A percentile compares a stretch with the other conserved stretches of the same genome.
Evolutionary conservation across 2,113 vertebrate genomes (phyloP).

Genomic region (Apteryx mantelli): DNA sequence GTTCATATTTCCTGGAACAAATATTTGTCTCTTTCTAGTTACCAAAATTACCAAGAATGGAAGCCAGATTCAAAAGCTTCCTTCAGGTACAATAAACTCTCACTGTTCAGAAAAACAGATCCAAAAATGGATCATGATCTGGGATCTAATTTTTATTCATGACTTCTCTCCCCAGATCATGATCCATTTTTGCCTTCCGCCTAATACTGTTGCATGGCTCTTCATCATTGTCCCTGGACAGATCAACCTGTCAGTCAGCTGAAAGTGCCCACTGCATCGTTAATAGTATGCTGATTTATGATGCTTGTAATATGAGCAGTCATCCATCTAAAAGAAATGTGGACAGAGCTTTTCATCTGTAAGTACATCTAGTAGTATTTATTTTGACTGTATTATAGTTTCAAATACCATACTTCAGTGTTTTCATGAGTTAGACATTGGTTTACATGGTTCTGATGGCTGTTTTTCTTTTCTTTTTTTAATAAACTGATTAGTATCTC

Average conservation of each 20-base stretch:
- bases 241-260: background rate
- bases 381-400: background rate
- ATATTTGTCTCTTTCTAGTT: background rate
- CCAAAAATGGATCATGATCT: background rate
- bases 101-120: background rate
- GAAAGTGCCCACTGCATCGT: background rate
- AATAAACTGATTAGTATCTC: background rate
- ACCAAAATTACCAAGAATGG: background rate
- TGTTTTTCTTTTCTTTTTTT: background rate
- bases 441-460: background rate
- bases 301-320: background rate
- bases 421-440: background rate
- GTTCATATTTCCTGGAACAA: background rate
- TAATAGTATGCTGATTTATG: constrained; percentile 16
- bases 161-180: background rate
- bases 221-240: background rate
- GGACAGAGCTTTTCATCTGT: background rate
- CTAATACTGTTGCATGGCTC: background rate
- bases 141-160: background rate
- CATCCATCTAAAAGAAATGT: background rate
- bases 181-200: background rate
- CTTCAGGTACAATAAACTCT: background rate
- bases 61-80: background rate
- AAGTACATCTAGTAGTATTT: background rate
- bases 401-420: background rate